Conservation (phyloP, 1,140 invertebrate genomes). For the Drosophila pandora region DNA sequence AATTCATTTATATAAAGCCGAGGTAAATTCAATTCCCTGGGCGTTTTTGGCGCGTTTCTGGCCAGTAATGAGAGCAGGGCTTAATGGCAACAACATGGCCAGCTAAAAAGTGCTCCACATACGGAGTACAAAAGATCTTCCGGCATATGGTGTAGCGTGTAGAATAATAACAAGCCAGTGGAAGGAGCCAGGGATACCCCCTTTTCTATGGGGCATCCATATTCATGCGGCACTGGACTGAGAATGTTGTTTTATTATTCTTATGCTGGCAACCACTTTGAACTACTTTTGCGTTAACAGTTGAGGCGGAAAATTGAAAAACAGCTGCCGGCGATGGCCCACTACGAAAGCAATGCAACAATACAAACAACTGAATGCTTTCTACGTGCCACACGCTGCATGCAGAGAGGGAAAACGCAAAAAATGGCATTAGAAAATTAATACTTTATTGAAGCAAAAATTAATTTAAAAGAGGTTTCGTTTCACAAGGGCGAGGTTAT, state of each 20-base stretch:
- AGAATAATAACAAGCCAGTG: slow-evolving; percentile 22
- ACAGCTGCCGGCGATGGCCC: slow-evolving; percentile 60
- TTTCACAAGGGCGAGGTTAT: no score
- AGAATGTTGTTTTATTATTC: slow-evolving; percentile 49
- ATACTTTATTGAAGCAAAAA: no score
- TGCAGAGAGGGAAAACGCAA: slow-evolving; percentile 2
- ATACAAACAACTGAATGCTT: slow-evolving; percentile 45
- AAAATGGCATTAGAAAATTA: not conserved
- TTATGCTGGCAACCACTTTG: slow-evolving; percentile 46
- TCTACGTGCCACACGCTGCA: slow-evolving; percentile 11
- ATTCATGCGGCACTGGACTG: slow-evolving; percentile 48
- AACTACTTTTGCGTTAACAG: slow-evolving; percentile 54
- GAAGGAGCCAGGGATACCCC: not conserved
- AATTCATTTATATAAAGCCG: slow-evolving; percentile 31
- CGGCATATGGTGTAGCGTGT: slow-evolving; percentile 20
- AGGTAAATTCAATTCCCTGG: slow-evolving; percentile 49
- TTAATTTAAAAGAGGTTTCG: no score
- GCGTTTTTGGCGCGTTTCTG: slow-evolving; percentile 26
- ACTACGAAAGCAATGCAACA: slow-evolving; percentile 25
- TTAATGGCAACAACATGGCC: slow-evolving; percentile 20
- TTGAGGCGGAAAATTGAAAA: slow-evolving; percentile 81
- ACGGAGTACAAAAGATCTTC: slow-evolving; percentile 28
- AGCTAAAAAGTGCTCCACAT: slow-evolving; percentile 30
- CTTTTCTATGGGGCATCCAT: slow-evolving; percentile 36
- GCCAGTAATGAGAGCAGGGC: slow-evolving; percentile 43